These are phyloP conservation scores for Pteria penguin DNA, from an alignment of 2,888 invertebrate genomes.

Conservation along the genomic window DNA sequence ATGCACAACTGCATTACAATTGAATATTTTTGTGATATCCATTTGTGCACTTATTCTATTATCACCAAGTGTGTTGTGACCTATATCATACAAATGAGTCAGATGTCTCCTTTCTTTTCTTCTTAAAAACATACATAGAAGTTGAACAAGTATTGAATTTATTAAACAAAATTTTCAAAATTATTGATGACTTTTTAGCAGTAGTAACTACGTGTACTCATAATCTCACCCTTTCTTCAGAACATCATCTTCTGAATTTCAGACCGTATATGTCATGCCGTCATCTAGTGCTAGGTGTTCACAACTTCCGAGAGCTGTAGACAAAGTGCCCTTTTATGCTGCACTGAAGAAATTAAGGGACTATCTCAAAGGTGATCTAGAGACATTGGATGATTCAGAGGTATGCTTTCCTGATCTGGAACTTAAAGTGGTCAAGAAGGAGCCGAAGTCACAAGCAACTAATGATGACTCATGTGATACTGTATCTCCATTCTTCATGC, in stretches of 20 bases:
- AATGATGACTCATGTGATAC: conserved; percentile 18
- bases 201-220: no score
- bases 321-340: conserved; percentile 98
- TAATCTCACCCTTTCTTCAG: no score
- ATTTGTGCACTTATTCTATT: no score
- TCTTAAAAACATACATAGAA: no score
- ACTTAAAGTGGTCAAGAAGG: conserved; percentile 67
- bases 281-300: conserved; percentile 98
- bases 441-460: conserved; percentile 46
- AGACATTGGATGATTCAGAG: conserved; percentile 73
- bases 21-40: no score
- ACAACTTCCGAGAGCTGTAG: conserved; percentile 96
- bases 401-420: conserved; percentile 78
- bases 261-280: conserved; percentile 99
- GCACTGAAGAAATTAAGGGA: conserved; percentile 97
- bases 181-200: no score
- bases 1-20: no score
- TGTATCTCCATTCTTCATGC: background rate
- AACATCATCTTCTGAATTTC: conserved; percentile 80
- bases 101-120: no score
- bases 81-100: no score
- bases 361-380: conserved; percentile 89
- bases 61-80: no score
- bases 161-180: no score
- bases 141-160: no score